Conservation (phyloP, 2,888 invertebrate species). For the Ischnus inquisitorius region DNA sequence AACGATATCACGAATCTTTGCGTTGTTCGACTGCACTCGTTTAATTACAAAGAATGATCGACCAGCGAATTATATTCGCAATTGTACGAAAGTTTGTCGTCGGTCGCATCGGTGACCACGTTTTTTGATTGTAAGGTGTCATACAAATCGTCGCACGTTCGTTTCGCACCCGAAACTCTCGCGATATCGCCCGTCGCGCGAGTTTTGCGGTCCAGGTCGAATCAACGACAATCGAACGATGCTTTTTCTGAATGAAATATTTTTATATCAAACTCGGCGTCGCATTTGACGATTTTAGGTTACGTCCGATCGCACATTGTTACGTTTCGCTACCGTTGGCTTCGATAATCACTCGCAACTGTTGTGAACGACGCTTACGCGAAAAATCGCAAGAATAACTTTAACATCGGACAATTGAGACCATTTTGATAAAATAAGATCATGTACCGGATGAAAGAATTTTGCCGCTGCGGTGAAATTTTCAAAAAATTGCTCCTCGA, state of each 20-base stretch:
- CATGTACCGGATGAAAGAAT: no score
- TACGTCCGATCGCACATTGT: not conserved
- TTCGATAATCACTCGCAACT: not conserved
- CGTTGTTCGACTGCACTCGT: slow-evolving; percentile 3
- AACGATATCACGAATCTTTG: slow-evolving; percentile 26
- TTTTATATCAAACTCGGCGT: not conserved
- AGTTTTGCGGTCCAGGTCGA: not conserved
- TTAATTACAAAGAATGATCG: not conserved
- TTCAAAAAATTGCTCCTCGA: no score
- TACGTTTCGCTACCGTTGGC: not conserved
- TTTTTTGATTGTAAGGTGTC: slow-evolving; percentile 31
- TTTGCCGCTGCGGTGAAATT: no score
- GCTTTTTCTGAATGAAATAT: not conserved
- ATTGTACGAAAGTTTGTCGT: slow-evolving; percentile 15
- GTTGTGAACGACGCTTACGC: not conserved
- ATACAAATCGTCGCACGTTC: not conserved
- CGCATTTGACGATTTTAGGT: slow-evolving; percentile 7
- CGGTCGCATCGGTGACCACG: slow-evolving; percentile 23
- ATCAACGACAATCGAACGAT: not conserved
- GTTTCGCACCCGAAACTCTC: not conserved
- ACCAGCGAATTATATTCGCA: slow-evolving; percentile 15
- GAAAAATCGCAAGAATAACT: not conserved
- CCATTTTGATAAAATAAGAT: no score
- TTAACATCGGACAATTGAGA: no score
- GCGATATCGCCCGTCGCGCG: not conserved